Percentiles rank a stretch among this genome's conserved stretches.
Conservation (phyloP, 2,888 invertebrate genomes). For the Cyclophora punctaria region DNA sequence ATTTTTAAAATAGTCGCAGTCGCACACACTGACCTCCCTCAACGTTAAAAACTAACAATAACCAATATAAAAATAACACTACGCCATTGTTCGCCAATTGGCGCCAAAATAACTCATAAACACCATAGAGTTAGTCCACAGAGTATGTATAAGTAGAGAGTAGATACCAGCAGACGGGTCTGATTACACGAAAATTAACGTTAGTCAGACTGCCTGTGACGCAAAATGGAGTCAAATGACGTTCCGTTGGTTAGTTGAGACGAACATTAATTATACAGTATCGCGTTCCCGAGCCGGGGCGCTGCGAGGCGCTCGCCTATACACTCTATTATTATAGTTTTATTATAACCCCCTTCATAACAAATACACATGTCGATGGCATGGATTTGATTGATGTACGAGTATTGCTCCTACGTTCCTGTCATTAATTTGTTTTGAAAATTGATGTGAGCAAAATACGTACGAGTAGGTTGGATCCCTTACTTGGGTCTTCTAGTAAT, state of each 20-base stretch:
- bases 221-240: constrained; percentile 22
- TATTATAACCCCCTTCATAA: neutral
- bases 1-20: too few relatives aligned
- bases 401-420: too few relatives aligned
- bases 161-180: constrained; percentile 40
- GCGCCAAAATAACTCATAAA: neutral
- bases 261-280: constrained; percentile 57
- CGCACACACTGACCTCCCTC: too few relatives aligned
- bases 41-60: too few relatives aligned
- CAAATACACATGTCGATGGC: too few relatives aligned
- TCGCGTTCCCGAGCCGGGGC: constrained; percentile 32
- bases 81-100: too few relatives aligned
- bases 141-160: neutral
- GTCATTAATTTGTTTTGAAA: too few relatives aligned
- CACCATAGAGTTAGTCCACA: too few relatives aligned
- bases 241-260: constrained; percentile 42
- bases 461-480: too few relatives aligned
- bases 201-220: constrained; percentile 40
- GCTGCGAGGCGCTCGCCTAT: neutral
- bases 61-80: neutral
- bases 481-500: too few relatives aligned
- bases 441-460: too few relatives aligned
- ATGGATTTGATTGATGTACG: too few relatives aligned
- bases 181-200: constrained; percentile 60
- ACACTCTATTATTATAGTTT: neutral